These are phyloP conservation scores for Virgularia gustaviana DNA, from an alignment of 92 coral and sea anemone species.

Conservation along the genomic window DNA sequence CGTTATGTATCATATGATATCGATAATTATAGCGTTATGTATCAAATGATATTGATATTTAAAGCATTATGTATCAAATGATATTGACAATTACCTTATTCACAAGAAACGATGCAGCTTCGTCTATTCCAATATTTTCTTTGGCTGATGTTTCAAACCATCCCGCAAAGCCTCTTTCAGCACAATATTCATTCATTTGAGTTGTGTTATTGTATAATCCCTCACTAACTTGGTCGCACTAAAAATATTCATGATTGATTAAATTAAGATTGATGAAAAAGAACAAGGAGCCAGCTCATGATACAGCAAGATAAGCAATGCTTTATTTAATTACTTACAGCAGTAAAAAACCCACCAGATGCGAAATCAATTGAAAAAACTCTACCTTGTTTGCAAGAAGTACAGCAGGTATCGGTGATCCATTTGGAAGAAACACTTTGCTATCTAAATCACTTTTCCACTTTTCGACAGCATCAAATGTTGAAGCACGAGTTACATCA, in stretches of 20 bases:
- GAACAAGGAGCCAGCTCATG: background rate
- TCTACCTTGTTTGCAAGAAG: slow-evolving; percentile 90
- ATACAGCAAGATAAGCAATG: too few species aligned
- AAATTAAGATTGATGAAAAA: background rate
- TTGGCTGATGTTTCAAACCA: slow-evolving; percentile 99
- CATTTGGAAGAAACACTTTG: slow-evolving; percentile 87
- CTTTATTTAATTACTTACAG: too few species aligned
- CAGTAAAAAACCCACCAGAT: too few species aligned
- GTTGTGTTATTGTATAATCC: slow-evolving; percentile 85
- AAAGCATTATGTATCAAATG: background rate
- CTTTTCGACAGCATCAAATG: slow-evolving; percentile 97
- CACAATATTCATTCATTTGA: slow-evolving; percentile 97
- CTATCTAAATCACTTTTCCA: slow-evolving; percentile 96
- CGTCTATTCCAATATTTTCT: slow-evolving; percentile 86
- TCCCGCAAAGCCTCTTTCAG: slow-evolving; percentile 86
- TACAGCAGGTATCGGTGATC: slow-evolving; percentile 88
- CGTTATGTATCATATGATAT: too few species aligned
- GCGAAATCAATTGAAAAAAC: too few species aligned
- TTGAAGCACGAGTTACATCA: slow-evolving; percentile 99
- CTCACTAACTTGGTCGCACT: slow-evolving; percentile 98
- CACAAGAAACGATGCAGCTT: slow-evolving; percentile 84
- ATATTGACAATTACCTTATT: slow-evolving; percentile 59
- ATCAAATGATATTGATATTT: too few species aligned
- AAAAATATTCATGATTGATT: background rate
- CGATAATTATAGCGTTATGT: too few species aligned